phyloP scores from a whole-genome alignment of 2,113 vertebrate species.

The Pygathrix nemaeus region DNA sequence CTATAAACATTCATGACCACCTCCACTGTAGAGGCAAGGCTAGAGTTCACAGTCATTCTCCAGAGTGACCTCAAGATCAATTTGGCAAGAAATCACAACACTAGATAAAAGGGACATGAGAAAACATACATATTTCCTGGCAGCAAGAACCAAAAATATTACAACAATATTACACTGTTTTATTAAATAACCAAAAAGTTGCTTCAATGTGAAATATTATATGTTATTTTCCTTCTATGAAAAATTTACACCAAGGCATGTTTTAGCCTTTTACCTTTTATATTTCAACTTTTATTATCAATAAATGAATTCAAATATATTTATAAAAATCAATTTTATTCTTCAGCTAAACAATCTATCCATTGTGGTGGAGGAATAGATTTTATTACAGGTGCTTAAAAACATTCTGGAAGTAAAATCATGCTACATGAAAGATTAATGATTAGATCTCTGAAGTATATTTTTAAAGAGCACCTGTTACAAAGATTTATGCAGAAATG shows the following conservation, averaged over 20 bases:
- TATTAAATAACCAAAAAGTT: neutral
- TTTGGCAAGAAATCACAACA: neutral
- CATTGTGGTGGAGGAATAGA: neutral
- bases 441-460: neutral
- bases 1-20: no score
- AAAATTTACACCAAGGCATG: neutral
- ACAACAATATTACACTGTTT: neutral
- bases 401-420: neutral
- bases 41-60: neutral
- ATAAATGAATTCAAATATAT: neutral
- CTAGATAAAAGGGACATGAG: neutral
- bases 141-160: neutral
- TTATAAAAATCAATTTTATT: neutral
- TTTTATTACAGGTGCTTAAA: neutral
- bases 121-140: neutral
- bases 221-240: neutral
- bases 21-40: accelerated
- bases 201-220: neutral
- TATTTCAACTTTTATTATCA: neutral
- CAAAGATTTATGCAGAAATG: neutral
- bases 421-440: neutral
- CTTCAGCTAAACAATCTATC: neutral
- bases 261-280: neutral
- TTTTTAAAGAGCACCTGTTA: neutral
- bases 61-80: neutral